phyloP scores from a whole-genome alignment of 2,113 vertebrate genomes.

The Pleuronectes platessa region DNA sequence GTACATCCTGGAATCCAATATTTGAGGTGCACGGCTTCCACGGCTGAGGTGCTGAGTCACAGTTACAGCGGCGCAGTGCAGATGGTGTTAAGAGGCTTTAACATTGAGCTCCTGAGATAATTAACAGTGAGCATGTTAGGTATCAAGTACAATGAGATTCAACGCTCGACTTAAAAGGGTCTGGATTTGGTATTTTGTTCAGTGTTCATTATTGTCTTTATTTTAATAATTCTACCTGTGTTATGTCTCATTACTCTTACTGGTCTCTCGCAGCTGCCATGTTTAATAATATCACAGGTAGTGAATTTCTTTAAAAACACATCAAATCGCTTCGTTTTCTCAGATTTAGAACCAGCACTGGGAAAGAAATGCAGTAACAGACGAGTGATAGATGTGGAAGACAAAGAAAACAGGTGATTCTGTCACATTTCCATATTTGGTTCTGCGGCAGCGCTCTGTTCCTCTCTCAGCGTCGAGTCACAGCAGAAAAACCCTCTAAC shows the following conservation, averaged over 20 bases:
- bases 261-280: constrained; percentile 19
- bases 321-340: constrained; percentile 30
- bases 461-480: neutral
- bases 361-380: constrained; percentile 22
- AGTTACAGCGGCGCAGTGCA: constrained; percentile 2
- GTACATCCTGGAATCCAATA: constrained; percentile 18
- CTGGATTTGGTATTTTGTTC: constrained; percentile 8
- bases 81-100: constrained; percentile 25
- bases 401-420: constrained; percentile 22
- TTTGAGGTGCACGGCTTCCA: constrained; percentile 13
- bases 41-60: constrained; percentile 1
- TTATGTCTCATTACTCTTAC: constrained; percentile 45
- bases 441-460: neutral
- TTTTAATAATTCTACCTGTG: neutral
- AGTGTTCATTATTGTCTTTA: neutral
- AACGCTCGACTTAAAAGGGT: constrained; percentile 14
- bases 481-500: neutral
- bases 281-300: constrained; percentile 41
- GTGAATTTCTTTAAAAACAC: constrained; percentile 27
- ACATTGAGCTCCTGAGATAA: constrained; percentile 12
- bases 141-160: constrained; percentile 45
- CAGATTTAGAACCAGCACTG: constrained; percentile 20
- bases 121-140: constrained; percentile 4
- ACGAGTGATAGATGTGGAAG: constrained; percentile 21
- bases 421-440: constrained; percentile 20